Conservation (phyloP, 2,113 vertebrate genomes). For the Ageneiosus marmoratus region DNA sequence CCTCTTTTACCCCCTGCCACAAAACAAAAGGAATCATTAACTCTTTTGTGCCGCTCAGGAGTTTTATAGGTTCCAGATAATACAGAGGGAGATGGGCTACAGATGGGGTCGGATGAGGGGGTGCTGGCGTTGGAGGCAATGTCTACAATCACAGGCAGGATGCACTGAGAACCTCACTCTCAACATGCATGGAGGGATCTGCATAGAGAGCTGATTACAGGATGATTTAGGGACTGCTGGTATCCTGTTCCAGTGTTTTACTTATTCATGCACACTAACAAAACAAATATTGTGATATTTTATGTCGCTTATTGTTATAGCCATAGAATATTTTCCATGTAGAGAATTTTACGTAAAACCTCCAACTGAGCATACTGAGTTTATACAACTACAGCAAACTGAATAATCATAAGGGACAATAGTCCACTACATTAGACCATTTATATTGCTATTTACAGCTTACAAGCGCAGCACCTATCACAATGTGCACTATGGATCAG, state of each 20-base stretch:
- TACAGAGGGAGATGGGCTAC: conserved; percentile 75
- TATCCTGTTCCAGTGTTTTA: conserved; percentile 37
- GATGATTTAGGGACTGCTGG: conserved; percentile 72
- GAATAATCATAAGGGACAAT: conserved; percentile 20
- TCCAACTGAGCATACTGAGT: conserved; percentile 15
- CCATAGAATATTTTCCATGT: background rate
- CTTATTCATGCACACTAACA: conserved; percentile 27
- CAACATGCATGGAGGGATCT: conserved; percentile 59
- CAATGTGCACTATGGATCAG: conserved; percentile 25
- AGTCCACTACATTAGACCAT: conserved; percentile 13
- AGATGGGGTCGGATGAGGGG: conserved; percentile 73
- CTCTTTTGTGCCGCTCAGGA: conserved; percentile 79
- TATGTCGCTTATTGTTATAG: background rate
- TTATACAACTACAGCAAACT: conserved; percentile 14
- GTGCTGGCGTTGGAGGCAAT: conserved; percentile 50
- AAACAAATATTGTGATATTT: background rate
- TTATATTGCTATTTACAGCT: conserved; percentile 28
- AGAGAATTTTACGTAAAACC: background rate
- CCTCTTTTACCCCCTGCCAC: conserved; percentile 53
- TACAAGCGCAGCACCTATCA: conserved; percentile 38
- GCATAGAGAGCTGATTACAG: conserved; percentile 65
- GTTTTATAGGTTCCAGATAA: conserved; percentile 80
- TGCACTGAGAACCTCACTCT: conserved; percentile 46
- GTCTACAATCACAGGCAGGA: conserved; percentile 49
- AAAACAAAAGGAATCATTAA: conserved; percentile 83